phyloP scores from a whole-genome alignment of 2,797 vertebrate species.

The Selene dorsalis region DNA sequence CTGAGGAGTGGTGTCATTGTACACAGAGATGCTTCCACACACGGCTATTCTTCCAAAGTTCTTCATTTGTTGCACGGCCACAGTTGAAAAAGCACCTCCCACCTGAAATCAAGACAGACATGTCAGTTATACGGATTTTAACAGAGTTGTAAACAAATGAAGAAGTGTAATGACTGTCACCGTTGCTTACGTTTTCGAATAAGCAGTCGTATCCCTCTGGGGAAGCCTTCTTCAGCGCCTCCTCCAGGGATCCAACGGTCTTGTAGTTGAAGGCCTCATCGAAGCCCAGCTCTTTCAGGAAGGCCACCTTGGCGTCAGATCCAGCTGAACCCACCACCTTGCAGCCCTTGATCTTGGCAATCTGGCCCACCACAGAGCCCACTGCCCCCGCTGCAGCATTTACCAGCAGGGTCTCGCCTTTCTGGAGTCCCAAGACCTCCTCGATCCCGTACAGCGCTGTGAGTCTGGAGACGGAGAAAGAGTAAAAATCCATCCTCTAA shows the following conservation, averaged over 20 bases:
- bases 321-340: slow-evolving; percentile 92
- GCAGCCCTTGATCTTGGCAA: slow-evolving; percentile 93
- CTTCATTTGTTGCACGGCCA: slow-evolving; percentile 88
- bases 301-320: slow-evolving; percentile 88
- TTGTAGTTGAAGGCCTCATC: slow-evolving; percentile 95
- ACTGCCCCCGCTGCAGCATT: slow-evolving; percentile 93
- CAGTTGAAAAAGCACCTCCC: slow-evolving; percentile 85
- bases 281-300: slow-evolving; percentile 90
- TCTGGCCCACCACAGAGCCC: slow-evolving; percentile 90
- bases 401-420: slow-evolving; percentile 90
- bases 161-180: not conserved
- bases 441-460: slow-evolving; percentile 91
- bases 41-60: slow-evolving; percentile 88
- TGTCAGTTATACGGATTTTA: not conserved
- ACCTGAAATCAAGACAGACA: slow-evolving; percentile 76
- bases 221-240: slow-evolving; percentile 87
- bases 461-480: slow-evolving; percentile 78
- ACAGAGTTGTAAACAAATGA: not conserved
- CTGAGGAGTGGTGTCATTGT: slow-evolving; percentile 83
- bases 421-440: slow-evolving; percentile 86
- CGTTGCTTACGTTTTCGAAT: slow-evolving; percentile 91
- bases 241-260: slow-evolving; percentile 87
- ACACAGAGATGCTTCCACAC: slow-evolving; percentile 89
- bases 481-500: not conserved
- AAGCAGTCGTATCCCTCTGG: slow-evolving; percentile 92